Conservation (phyloP, 2,113 vertebrate genomes). For the Phycodurus eques region DNA sequence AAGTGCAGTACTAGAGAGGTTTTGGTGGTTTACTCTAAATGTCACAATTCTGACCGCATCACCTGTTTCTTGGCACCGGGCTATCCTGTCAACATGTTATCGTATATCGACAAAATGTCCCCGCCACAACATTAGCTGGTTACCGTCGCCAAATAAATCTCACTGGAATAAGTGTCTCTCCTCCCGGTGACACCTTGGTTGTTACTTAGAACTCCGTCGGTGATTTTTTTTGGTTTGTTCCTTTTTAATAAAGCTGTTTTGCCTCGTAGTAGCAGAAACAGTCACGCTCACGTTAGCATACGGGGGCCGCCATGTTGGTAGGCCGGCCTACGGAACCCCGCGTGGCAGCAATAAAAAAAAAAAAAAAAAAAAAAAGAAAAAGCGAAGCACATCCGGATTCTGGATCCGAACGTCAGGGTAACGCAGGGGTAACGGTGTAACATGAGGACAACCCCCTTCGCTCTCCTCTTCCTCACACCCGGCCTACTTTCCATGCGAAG, state of each 20-base stretch:
- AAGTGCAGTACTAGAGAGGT: neutral
- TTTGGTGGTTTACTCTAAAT: neutral
- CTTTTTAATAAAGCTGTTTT: neutral
- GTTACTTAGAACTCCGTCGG: neutral
- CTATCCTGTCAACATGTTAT: neutral
- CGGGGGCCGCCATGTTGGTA: constrained; percentile 67
- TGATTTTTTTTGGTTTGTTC: neutral
- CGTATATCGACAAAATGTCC: neutral
- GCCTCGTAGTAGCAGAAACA: neutral
- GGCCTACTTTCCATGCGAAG: constrained; percentile 46
- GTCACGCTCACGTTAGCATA: constrained; percentile 42
- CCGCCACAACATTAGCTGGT: neutral
- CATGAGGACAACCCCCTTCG: constrained; percentile 37
- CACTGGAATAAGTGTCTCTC: neutral
- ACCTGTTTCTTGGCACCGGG: neutral
- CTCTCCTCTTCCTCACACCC: constrained; percentile 16
- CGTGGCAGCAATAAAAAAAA: neutral
- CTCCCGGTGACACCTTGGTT: neutral
- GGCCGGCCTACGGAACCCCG: constrained; percentile 52
- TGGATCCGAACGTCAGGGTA: constrained; percentile 4
- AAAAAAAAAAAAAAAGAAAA: fast-evolving
- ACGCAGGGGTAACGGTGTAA: constrained; percentile 38
- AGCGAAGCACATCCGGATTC: neutral
- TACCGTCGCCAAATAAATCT: neutral
- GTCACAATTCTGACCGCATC: neutral